Base-by-base conservation (phyloP, 2,797 vertebrate species). In the Sebastes minor region DNA sequence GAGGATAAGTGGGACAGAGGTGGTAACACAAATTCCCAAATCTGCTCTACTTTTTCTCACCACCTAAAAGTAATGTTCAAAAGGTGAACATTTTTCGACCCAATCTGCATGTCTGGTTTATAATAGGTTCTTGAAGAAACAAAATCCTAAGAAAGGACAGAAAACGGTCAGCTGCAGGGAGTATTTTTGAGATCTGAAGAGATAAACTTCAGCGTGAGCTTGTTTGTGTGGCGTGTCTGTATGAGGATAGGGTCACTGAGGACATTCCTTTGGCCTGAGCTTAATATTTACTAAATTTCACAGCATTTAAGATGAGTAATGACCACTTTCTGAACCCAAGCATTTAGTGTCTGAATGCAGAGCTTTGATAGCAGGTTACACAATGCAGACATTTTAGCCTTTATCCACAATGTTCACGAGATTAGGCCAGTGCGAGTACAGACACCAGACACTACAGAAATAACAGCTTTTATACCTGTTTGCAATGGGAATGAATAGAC, bases 281-380 rank as follows among this genome's bases (percentile, higher is more conserved):
- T 66, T 66, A 32, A 74, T 69, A 79, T 88, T 88, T 71, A 84
- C 70, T 64, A 69, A 81, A 85, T 88, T 8, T 76, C 38, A 74
- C 42, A 69, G 57, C 57, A 72, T 88, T 82, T 78, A 75, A 84
- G 28, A 86, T 3, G 8, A 90, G 78, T 23, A 86, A 91, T 63
- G 56, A 72, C 46, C 57, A 63, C 53, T 69, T 71, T 84, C 33
- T 75, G 23, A 73, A 66, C 72, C 55, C 16, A 23, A 32, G 61
- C 25, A 81, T 81, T 83, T 59, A 65, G 30, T 55, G 56, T 81
- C 20, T 67, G 30, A 81, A 73, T 65, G 11, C 22, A 67, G 76
- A 71, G 16, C 74, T 84, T 71, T 82, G 69, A 80, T 67, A 77
- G 49, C 30, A 59, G 35, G 23, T 86, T 85, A 49, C 57, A 78